phyloP scores from a whole-genome alignment of 2,888 invertebrate genomes.

The Phaedon cochleariae region DNA sequence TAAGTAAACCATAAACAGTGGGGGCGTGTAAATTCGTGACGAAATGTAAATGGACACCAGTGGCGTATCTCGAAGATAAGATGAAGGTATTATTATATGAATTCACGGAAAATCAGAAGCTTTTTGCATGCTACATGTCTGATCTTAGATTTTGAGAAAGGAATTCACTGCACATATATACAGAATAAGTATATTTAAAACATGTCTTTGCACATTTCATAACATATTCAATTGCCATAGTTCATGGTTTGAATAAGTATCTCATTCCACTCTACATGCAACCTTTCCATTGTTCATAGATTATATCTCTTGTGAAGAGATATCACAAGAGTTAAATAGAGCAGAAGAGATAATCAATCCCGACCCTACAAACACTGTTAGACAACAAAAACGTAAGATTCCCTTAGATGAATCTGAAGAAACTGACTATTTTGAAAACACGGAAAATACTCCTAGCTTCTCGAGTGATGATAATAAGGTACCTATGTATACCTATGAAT shows the following conservation, averaged over 20 bases:
- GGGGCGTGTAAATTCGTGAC: too few relatives aligned
- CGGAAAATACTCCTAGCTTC: slow-evolving; percentile 37
- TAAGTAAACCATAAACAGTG: too few relatives aligned
- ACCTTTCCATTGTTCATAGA: background rate
- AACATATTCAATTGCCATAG: background rate
- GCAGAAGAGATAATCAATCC: background rate
- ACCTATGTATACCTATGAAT: background rate
- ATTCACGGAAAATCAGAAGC: too few relatives aligned
- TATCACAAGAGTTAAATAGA: background rate
- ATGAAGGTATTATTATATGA: too few relatives aligned
- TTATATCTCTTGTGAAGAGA: background rate
- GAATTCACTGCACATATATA: too few relatives aligned
- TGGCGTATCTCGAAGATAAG: too few relatives aligned
- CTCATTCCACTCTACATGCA: background rate
- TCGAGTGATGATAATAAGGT: slow-evolving; percentile 41
- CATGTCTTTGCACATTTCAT: background rate
- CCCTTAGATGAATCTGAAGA: slow-evolving; percentile 37
- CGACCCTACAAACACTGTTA: background rate
- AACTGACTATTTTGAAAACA: slow-evolving; percentile 45
- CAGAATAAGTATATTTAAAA: too few relatives aligned
- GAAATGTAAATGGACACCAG: too few relatives aligned
- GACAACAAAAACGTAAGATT: background rate
- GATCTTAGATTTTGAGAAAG: too few relatives aligned
- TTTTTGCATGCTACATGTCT: too few relatives aligned
- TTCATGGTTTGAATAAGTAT: background rate